A percentile compares a stretch with the other conserved stretches of the same genome.
Evolutionary conservation across 2,797 vertebrate genomes (phyloP).

Genomic region (Aplochiton taeniatus): DNA sequence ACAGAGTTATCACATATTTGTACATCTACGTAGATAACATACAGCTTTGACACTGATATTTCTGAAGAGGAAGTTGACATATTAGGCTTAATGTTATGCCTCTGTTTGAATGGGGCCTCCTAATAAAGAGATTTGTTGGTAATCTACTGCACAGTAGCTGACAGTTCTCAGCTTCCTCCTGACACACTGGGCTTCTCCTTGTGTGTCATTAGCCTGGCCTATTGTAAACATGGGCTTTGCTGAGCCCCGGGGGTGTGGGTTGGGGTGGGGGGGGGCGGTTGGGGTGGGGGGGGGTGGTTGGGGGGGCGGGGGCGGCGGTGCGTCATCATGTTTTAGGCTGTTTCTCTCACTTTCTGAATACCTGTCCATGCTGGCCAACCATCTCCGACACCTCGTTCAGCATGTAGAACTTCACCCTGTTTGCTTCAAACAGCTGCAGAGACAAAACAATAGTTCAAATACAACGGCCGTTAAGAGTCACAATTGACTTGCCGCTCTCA

Average conservation of each 20-base stretch:
- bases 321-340: constrained; percentile 64
- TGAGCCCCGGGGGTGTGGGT: neutral
- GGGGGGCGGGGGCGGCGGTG: constrained; percentile 22
- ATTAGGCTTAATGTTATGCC: neutral
- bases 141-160: neutral
- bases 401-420: constrained; percentile 99
- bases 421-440: constrained; percentile 90
- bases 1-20: constrained; percentile 8
- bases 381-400: constrained; percentile 96
- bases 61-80: too few species aligned
- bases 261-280: neutral
- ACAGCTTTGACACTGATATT: constrained; percentile 9
- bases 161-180: constrained; percentile 5
- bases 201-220: neutral
- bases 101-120: constrained; percentile 1
- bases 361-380: constrained; percentile 96
- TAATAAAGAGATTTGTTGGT: neutral
- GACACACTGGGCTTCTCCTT: constrained; percentile 7
- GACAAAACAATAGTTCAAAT: constrained; percentile 20
- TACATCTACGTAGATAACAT: neutral
- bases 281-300: neutral
- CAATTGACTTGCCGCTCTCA: too few species aligned
- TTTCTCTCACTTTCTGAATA: constrained; percentile 85
- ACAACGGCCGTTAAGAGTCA: neutral
- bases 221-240: neutral